These are phyloP conservation scores for Microtus montanus DNA, from an alignment of 2,113 vertebrate species.

Conservation along the genomic window DNA sequence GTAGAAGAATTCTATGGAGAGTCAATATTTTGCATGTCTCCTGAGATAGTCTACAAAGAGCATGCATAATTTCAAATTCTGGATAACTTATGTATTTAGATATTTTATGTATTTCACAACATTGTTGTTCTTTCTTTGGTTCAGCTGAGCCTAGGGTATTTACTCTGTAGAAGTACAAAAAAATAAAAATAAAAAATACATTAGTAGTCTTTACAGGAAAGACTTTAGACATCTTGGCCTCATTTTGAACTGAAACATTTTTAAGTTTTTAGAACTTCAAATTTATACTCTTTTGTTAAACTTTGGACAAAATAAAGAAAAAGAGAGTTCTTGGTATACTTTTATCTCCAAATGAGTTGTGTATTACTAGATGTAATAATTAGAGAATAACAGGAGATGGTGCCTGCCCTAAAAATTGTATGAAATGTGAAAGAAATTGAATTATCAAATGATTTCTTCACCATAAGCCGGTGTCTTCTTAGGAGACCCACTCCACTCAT, in stretches of 20 bases:
- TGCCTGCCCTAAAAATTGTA: not conserved
- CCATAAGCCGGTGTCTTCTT: not conserved
- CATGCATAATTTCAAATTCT: not conserved
- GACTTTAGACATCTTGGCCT: constrained; percentile 23
- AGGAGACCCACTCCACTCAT: fast-evolving
- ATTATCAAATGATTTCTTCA: not conserved
- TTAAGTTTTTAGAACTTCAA: constrained; percentile 40
- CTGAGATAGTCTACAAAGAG: constrained; percentile 19
- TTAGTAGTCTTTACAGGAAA: not conserved
- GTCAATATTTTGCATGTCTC: not conserved
- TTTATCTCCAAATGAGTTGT: not conserved
- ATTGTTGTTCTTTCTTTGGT: constrained; percentile 46
- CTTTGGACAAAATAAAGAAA: not conserved
- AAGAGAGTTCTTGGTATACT: not conserved
- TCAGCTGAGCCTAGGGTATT: constrained; percentile 2
- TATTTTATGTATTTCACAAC: constrained; percentile 27
- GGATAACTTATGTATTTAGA: not conserved
- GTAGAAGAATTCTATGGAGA: not conserved
- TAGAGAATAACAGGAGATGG: not conserved
- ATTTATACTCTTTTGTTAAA: not conserved
- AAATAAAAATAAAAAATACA: constrained; percentile 34
- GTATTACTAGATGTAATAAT: not conserved
- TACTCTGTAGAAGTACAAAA: not conserved
- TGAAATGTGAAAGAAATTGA: not conserved
- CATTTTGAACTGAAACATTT: constrained; percentile 28